These are phyloP conservation scores for Bolinopsis microptera DNA, from an alignment of 37 sponge, comb jelly and placozoan genomes.

Conservation along the genomic window DNA sequence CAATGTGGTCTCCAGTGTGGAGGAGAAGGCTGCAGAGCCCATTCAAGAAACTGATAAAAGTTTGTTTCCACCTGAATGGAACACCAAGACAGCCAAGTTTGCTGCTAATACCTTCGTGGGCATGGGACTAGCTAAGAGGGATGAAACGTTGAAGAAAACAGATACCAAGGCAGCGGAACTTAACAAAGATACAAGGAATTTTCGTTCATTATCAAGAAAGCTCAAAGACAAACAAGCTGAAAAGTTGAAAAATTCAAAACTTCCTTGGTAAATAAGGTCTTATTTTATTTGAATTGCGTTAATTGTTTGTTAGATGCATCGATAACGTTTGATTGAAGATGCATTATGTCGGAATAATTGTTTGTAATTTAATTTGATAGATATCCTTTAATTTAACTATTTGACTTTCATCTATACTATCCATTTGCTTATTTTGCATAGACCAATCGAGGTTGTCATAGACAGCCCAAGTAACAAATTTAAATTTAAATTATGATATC, in stretches of 20 bases:
- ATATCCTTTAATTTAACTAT: too few species aligned
- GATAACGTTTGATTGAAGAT: too few species aligned
- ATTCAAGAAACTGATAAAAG: background rate
- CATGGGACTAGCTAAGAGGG: background rate
- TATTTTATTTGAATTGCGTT: too few species aligned
- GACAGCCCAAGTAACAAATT: too few species aligned
- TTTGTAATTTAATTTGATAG: too few species aligned
- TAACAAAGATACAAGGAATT: background rate
- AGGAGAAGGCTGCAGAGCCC: background rate
- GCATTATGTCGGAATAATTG: too few species aligned
- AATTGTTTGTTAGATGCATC: too few species aligned
- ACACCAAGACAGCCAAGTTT: background rate
- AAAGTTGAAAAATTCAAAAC: background rate
- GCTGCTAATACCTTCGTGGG: background rate
- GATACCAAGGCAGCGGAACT: background rate
- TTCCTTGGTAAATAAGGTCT: background rate
- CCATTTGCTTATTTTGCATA: too few species aligned
- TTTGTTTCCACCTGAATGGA: background rate
- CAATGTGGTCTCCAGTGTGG: background rate
- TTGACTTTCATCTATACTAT: too few species aligned
- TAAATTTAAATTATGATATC: too few species aligned
- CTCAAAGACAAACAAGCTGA: background rate
- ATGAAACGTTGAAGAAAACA: background rate
- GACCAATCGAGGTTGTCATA: too few species aligned
- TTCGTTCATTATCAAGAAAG: background rate